Conservation (phyloP, 2,113 vertebrate species). For the Steatornis caripensis region DNA sequence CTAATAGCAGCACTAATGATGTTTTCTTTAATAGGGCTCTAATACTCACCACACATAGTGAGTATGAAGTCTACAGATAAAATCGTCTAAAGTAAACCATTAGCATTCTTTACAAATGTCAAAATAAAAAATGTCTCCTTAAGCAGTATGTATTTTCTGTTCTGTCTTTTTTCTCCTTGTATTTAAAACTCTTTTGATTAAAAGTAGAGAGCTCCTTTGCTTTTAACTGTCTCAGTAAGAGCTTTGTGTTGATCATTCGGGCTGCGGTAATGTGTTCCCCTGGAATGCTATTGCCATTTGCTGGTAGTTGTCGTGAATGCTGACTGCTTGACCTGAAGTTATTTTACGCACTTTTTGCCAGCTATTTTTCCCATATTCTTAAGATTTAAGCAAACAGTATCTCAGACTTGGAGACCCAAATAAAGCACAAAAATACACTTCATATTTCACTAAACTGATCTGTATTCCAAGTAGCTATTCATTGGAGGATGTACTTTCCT, state of each 20-base stretch:
- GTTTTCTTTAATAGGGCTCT: conserved; percentile 17
- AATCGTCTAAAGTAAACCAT: conserved; percentile 40
- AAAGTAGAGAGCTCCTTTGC: not conserved
- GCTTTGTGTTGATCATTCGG: not conserved
- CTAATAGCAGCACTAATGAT: not conserved
- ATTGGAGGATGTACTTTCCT: not conserved
- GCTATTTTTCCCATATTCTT: not conserved
- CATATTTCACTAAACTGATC: not conserved
- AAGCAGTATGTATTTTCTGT: not conserved
- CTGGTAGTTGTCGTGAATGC: not conserved
- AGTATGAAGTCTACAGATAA: conserved; percentile 66
- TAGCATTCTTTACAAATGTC: conserved; percentile 59
- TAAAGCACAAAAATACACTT: not conserved
- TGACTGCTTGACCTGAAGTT: not conserved
- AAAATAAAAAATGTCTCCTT: conserved; percentile 3
- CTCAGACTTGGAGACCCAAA: not conserved
- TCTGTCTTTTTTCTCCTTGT: not conserved
- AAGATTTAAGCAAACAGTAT: not conserved
- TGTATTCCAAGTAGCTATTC: not conserved
- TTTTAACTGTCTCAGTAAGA: not conserved
- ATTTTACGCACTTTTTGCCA: not conserved
- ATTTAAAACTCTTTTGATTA: not conserved
- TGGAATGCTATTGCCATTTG: not conserved
- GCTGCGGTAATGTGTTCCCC: rapidly evolving
- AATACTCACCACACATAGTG: conserved; percentile 25